Percentiles rank a stretch among this genome's conserved stretches.
Conservation (phyloP, 1,140 invertebrate species). For the Parasteatoda tepidariorum region DNA sequence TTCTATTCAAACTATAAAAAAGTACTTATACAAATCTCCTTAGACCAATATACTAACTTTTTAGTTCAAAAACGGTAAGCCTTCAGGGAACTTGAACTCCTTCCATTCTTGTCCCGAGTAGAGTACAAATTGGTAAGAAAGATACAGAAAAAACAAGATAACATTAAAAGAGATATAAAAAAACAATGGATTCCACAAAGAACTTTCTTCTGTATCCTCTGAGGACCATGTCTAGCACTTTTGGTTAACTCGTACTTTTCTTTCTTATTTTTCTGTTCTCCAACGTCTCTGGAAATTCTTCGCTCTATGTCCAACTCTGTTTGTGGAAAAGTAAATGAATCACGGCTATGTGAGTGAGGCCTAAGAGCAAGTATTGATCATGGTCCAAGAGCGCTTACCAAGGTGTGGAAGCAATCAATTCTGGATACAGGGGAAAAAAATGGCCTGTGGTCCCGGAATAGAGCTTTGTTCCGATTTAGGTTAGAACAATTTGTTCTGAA, state of each 20-base stretch:
- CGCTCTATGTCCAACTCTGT: neutral
- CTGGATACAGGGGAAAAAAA: neutral
- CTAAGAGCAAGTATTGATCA: neutral
- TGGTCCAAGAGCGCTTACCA: neutral
- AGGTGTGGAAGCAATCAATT: neutral
- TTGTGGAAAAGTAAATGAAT: slow-evolving; percentile 8
- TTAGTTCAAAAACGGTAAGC: neutral
- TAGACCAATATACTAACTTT: neutral
- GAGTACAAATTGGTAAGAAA: neutral
- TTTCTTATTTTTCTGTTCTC: neutral
- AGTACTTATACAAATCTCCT: neutral
- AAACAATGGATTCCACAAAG: neutral
- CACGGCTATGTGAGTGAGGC: neutral
- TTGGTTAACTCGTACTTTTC: neutral
- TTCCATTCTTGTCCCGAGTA: neutral
- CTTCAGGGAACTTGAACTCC: neutral
- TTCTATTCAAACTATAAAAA: neutral
- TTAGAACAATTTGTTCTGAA: neutral
- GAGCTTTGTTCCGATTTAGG: neutral
- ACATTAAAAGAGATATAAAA: neutral
- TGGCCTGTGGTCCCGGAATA: neutral
- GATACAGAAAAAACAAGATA: neutral
- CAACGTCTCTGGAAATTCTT: neutral
- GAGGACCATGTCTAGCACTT: slow-evolving; percentile 2
- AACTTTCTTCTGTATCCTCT: slow-evolving; percentile 23